Conservation (phyloP, 2,888 invertebrate species). For the Gortyna flavago region DNA sequence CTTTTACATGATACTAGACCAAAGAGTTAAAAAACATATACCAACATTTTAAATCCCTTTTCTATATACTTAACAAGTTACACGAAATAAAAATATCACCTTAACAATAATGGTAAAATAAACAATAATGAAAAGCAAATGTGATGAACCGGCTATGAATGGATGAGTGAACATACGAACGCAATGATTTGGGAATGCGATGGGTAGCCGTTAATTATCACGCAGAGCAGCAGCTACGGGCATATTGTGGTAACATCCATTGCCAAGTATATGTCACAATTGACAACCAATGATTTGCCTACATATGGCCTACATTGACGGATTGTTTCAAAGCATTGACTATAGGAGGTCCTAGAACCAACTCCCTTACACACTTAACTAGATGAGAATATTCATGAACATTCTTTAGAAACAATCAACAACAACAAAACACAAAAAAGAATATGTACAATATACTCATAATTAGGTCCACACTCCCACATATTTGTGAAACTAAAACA, state of each 20-base stretch:
- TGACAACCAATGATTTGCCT: constrained; percentile 15
- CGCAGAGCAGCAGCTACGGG: constrained; percentile 47
- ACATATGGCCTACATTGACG: neutral
- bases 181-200: constrained; percentile 43
- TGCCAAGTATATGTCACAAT: constrained; percentile 41
- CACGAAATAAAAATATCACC: too few relatives aligned
- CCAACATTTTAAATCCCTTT: too few relatives aligned
- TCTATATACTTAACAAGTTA: too few relatives aligned
- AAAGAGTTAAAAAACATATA: too few relatives aligned
- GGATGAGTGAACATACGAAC: constrained; percentile 27
- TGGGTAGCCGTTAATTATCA: constrained; percentile 45
- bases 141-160: constrained; percentile 20
- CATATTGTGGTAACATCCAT: constrained; percentile 51
- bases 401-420: neutral
- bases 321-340: neutral
- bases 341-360: neutral
- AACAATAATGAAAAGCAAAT: constrained; percentile 27
- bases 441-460: neutral
- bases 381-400: neutral
- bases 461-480: too few relatives aligned
- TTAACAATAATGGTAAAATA: constrained; percentile 19
- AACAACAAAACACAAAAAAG: neutral
- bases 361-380: neutral
- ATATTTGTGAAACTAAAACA: constrained; percentile 9
- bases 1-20: too few relatives aligned